Conservation (phyloP, 2,888 invertebrate genomes). For the Drosophila sordidapex region DNA sequence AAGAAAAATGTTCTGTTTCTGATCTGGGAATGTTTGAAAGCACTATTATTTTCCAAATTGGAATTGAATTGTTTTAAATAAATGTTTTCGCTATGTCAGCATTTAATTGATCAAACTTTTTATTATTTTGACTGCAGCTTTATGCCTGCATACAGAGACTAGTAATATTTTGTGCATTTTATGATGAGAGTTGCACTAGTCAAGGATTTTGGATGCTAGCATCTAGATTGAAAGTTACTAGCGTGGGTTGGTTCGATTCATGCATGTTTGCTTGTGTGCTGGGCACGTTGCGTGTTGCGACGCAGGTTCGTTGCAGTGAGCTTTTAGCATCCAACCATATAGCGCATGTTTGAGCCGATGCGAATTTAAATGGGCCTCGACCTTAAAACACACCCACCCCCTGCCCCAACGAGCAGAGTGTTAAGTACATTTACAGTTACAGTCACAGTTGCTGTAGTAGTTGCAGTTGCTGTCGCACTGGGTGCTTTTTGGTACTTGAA, state of each 20-base stretch:
- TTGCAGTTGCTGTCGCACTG: neutral
- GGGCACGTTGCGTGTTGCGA: constrained; percentile 33
- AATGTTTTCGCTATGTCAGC: neutral
- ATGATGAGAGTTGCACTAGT: neutral
- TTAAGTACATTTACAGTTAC: constrained; percentile 31
- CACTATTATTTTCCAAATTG: neutral
- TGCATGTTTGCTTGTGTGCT: neutral
- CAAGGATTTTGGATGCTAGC: neutral
- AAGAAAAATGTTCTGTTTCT: neutral
- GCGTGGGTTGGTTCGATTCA: neutral
- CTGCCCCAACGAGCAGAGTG: neutral
- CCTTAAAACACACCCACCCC: constrained; percentile 8
- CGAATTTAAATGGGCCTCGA: constrained; percentile 23
- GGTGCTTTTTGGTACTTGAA: constrained; percentile 27
- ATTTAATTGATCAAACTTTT: neutral
- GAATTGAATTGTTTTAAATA: neutral
- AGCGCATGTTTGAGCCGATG: constrained; percentile 23
- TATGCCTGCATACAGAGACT: neutral
- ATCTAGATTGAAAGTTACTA: neutral
- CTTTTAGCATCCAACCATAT: constrained; percentile 34
- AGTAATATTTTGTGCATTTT: neutral
- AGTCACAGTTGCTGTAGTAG: constrained; percentile 23
- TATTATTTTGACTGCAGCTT: neutral
- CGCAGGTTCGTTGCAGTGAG: constrained; percentile 55
- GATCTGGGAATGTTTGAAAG: neutral